These are phyloP conservation scores for Pseudochaenichthys georgianus DNA, from an alignment of 2,797 vertebrate species.

Conservation along the genomic window DNA sequence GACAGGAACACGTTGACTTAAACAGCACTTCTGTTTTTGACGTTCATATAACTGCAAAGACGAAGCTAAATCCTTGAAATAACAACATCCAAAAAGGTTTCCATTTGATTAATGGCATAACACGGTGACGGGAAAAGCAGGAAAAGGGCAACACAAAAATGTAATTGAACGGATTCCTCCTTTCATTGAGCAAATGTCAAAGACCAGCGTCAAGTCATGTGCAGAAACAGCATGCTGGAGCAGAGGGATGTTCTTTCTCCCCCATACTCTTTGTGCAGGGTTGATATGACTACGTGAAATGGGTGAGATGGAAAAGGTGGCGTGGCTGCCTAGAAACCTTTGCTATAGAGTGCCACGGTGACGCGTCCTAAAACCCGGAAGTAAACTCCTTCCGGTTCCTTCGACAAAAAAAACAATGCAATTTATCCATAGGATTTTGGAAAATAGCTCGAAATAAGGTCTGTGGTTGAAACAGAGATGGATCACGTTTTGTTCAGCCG, in stretches of 20 bases:
- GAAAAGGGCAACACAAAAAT: slow-evolving; percentile 54
- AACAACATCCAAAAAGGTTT: slow-evolving; percentile 7
- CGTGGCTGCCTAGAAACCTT: slow-evolving; percentile 74
- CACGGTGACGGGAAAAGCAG: slow-evolving; percentile 14
- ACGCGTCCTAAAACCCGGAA: no score
- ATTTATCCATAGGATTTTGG: no score
- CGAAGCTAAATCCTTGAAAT: slow-evolving; percentile 18
- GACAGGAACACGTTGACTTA: slow-evolving; percentile 2
- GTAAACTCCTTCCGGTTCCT: no score
- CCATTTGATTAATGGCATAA: slow-evolving; percentile 25
- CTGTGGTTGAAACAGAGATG: no score
- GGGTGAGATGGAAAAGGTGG: slow-evolving; percentile 74
- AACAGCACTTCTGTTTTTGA: slow-evolving; percentile 17
- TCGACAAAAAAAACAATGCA: no score
- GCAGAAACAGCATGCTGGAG: slow-evolving; percentile 46
- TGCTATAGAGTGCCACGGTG: slow-evolving; percentile 68
- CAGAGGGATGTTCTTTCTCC: slow-evolving; percentile 20
- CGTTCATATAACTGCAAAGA: slow-evolving; percentile 9
- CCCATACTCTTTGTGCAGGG: slow-evolving; percentile 61
- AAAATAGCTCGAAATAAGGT: no score
- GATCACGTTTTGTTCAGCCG: no score
- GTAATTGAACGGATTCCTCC: slow-evolving; percentile 49
- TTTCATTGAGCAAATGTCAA: slow-evolving; percentile 76
- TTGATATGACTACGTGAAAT: slow-evolving; percentile 77
- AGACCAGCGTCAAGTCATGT: slow-evolving; percentile 62